Evolutionary conservation across 1,140 invertebrate species (phyloP).

Genomic region (Campoletis sonorensis): DNA sequence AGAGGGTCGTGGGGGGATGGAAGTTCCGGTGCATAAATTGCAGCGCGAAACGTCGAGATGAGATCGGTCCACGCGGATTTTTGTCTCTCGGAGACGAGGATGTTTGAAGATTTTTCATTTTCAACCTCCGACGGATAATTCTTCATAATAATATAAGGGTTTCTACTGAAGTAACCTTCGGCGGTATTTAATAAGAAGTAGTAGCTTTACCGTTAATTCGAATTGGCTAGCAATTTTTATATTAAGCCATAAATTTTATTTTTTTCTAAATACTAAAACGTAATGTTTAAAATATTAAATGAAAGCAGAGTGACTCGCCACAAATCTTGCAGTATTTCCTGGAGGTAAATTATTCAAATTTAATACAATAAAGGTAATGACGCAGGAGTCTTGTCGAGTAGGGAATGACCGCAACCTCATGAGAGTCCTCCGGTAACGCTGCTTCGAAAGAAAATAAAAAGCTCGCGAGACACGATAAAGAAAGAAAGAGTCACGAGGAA

Average conservation of each 20-base stretch:
- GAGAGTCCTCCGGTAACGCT: not conserved
- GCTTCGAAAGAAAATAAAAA: not conserved
- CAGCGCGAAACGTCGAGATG: conserved; percentile 16
- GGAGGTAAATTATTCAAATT: conserved; percentile 1
- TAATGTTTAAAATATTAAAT: not conserved
- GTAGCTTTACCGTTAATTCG: no score
- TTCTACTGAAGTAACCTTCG: no score
- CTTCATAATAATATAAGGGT: no score
- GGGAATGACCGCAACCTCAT: not conserved
- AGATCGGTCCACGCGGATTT: conserved; percentile 2
- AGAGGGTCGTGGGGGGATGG: not conserved
- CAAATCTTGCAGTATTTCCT: not conserved
- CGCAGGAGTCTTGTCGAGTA: not conserved
- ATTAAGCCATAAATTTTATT: not conserved
- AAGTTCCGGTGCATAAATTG: conserved; percentile 32
- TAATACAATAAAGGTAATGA: conserved; percentile 10
- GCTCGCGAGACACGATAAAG: not conserved
- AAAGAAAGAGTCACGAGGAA: conserved; percentile 54
- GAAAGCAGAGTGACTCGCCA: not conserved
- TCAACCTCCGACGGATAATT: not conserved
- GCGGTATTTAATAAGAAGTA: no score
- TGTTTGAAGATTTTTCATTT: not conserved
- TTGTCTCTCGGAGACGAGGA: not conserved
- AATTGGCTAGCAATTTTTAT: not conserved
- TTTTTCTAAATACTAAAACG: not conserved